Evolutionary conservation across 2,797 vertebrate species (phyloP), one percentile per base, ranked within the genome.

Genomic region (Rhodeus uyekii): DNA sequence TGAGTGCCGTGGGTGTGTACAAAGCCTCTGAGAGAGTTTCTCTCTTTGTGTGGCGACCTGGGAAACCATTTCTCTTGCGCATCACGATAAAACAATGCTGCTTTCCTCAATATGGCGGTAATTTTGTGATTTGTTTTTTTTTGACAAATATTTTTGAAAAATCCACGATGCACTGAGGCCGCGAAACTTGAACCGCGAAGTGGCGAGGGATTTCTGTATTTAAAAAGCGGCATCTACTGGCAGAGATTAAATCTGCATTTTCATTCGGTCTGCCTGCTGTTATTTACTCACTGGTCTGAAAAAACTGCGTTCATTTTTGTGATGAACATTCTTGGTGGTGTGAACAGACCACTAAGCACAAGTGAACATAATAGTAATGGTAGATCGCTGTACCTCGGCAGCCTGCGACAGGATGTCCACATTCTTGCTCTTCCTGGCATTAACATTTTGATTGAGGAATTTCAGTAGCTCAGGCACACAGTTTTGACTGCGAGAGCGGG

Each of bases 351-450:
- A 27, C 55, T 13, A 46, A 5, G 44, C 18, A 18, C 27, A 22
- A 32, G 10, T 32, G 9, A 34, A 22, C 5, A 39, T 42, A 71
- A 71, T 8, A 34, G 32, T 63, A 5, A 29, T n/a, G 39, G 14
- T 27, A 46, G 44, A 64, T 48, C 2, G 1, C 58, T 79, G 44
- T 94, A 99, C 98, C 97, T 99, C 98, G 12, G 98, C 98, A 24
- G 98, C 97, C 92, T 98, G 98, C 97, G 96, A 98, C 89, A 99
- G 93, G 85, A 99, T 98, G 91, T 99, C 98, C 74, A 99, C 98
- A 22, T 99, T 99, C 93, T 99, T 99, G 92, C 92, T 97, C 91
- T 97, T 99, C 84, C 95, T 96, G 88, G 96, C 93, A n/a, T 95
- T 96, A 50, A 98, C 94, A 22, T 98, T 99, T 89, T 97, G 97